Percentiles rank a stretch among this genome's conserved stretches.
phyloP scores from a whole-genome alignment of 2,888 invertebrate genomes.

The Siphonodentalium dalli region DNA sequence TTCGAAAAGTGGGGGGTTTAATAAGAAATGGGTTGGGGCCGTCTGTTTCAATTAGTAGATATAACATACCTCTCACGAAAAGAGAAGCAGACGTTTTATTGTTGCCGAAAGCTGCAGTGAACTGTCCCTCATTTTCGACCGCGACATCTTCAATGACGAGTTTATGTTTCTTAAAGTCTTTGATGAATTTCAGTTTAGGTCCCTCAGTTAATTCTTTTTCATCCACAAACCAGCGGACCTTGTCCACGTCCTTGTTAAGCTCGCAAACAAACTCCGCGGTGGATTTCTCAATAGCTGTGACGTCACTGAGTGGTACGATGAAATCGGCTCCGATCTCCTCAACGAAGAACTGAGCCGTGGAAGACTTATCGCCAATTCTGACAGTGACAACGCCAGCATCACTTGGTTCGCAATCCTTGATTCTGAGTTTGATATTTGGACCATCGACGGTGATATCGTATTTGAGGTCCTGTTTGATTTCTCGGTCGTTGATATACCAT shows the following conservation, averaged over 20 bases:
- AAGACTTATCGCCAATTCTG: constrained; percentile 30
- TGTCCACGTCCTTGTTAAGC: constrained; percentile 89
- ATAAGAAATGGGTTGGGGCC: no score
- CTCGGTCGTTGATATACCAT: constrained; percentile 85
- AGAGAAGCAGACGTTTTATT: constrained; percentile 58
- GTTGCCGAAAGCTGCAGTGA: constrained; percentile 50
- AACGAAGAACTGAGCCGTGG: constrained; percentile 20
- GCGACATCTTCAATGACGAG: constrained; percentile 49
- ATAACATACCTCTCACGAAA: constrained; percentile 51
- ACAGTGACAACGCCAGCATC: constrained; percentile 38
- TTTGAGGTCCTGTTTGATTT: constrained; percentile 79
- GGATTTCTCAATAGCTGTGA: constrained; percentile 52
- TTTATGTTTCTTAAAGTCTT: constrained; percentile 52
- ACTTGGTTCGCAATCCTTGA: constrained; percentile 26
- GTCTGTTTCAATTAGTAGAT: no score
- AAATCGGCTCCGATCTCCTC: constrained; percentile 44
- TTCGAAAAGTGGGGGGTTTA: neutral
- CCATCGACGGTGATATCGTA: constrained; percentile 70
- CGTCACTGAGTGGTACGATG: constrained; percentile 47
- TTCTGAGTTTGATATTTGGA: constrained; percentile 33
- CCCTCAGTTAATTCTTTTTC: constrained; percentile 69
- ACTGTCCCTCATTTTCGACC: constrained; percentile 54
- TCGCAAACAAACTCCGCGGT: constrained; percentile 81
- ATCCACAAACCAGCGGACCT: constrained; percentile 68
- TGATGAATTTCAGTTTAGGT: constrained; percentile 41